Evolutionary conservation across 2,888 invertebrate genomes (phyloP).

Genomic region (Patella ulyssiponensis): DNA sequence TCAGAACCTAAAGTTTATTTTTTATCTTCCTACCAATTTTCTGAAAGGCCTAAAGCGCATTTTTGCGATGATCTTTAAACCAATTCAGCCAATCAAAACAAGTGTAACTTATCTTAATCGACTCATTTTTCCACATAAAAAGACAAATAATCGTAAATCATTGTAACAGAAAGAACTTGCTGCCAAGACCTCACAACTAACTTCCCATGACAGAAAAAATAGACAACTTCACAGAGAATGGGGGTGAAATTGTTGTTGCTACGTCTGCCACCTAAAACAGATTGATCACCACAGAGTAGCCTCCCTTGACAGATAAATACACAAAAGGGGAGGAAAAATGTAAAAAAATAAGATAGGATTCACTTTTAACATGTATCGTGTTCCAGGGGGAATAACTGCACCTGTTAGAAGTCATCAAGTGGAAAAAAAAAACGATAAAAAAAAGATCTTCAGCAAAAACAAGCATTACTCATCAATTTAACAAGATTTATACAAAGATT

Average conservation of each 20-base stretch:
- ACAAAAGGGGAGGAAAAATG: background rate
- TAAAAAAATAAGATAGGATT: background rate
- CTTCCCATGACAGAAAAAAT: background rate
- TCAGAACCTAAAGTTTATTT: no score
- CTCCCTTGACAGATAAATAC: slow-evolving; percentile 3
- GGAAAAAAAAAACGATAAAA: background rate
- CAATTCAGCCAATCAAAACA: background rate
- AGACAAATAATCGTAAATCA: slow-evolving; percentile 5
- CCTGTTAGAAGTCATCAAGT: background rate
- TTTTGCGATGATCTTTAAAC: no score
- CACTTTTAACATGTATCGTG: background rate
- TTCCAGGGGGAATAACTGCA: background rate
- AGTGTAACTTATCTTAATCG: slow-evolving; percentile 7
- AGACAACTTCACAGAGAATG: background rate
- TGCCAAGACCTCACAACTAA: slow-evolving; percentile 8
- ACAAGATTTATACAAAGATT: background rate
- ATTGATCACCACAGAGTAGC: background rate
- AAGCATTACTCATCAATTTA: background rate
- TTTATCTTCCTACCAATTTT: no score
- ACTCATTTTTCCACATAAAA: background rate
- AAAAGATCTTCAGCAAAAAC: background rate
- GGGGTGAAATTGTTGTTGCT: background rate
- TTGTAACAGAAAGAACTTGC: background rate
- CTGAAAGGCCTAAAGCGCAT: no score
- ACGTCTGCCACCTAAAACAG: background rate